A percentile compares a stretch with the other conserved stretches of the same genome.
These are phyloP conservation scores for Collichthys lucidus DNA, from an alignment of 2,113 vertebrate genomes.

Conservation along the genomic window DNA sequence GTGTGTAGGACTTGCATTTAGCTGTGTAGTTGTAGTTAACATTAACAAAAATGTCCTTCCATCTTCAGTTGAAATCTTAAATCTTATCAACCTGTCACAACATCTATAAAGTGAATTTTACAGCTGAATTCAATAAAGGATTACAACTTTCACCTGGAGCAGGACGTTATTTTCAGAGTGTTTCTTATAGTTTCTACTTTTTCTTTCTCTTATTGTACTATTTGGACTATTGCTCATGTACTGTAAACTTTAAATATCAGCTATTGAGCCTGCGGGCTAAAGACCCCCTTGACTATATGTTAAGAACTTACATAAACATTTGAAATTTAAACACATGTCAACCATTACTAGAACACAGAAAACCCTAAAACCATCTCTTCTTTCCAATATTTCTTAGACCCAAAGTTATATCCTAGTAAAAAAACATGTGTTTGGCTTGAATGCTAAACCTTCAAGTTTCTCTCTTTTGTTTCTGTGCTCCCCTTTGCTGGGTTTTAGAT, in stretches of 20 bases:
- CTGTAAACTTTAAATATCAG: slow-evolving; percentile 31
- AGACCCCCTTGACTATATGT: background rate
- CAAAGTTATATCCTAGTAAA: slow-evolving; percentile 1
- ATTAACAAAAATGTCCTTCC: background rate
- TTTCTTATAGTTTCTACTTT: slow-evolving; percentile 14
- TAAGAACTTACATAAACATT: slow-evolving; percentile 27
- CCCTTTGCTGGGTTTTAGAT: slow-evolving; percentile 16
- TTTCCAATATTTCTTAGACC: slow-evolving; percentile 9
- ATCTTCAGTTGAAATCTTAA: background rate
- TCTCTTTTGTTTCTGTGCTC: slow-evolving; percentile 38
- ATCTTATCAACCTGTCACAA: background rate
- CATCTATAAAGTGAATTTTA: background rate
- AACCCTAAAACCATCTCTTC: slow-evolving; percentile 1
- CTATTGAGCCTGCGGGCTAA: slow-evolving; percentile 17
- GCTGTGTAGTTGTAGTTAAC: too few relatives aligned
- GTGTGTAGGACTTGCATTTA: too few relatives aligned
- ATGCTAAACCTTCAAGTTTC: slow-evolving; percentile 19
- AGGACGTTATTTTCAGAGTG: background rate
- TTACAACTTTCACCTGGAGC: slow-evolving; percentile 9
- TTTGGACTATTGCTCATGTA: slow-evolving; percentile 16
- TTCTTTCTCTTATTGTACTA: slow-evolving; percentile 17
- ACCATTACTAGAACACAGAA: slow-evolving; percentile 49
- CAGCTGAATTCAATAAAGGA: slow-evolving; percentile 32
- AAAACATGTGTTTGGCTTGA: slow-evolving; percentile 26
- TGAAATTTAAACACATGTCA: slow-evolving; percentile 55